A percentile compares a stretch with the other conserved stretches of the same genome.
phyloP scores from a whole-genome alignment of 2,888 invertebrate genomes.

The Tachina fera region DNA sequence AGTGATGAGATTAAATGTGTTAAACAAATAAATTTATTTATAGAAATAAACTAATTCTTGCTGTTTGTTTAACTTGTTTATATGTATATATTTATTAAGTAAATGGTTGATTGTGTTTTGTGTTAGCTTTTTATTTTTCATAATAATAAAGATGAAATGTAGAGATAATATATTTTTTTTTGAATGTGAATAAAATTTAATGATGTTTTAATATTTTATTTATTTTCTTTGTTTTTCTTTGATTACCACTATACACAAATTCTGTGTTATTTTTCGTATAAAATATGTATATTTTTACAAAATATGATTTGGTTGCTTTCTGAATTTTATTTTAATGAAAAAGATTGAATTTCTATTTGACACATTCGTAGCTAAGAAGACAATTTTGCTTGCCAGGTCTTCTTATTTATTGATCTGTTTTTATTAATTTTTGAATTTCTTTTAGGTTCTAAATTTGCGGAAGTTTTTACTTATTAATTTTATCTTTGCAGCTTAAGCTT shows the following conservation, averaged over 20 bases:
- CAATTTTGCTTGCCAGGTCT: constrained; percentile 14
- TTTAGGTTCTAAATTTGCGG: constrained; percentile 44
- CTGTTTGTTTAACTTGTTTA: constrained; percentile 19
- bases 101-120: constrained; percentile 18
- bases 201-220: constrained; percentile 10
- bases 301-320: constrained; percentile 66
- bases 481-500: background rate
- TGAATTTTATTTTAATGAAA: constrained; percentile 27
- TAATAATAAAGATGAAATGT: constrained; percentile 41
- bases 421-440: constrained; percentile 20
- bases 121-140: constrained; percentile 21
- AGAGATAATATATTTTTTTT: constrained; percentile 21
- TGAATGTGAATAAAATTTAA: constrained; percentile 38
- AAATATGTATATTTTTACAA: constrained; percentile 71
- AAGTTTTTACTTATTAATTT: constrained; percentile 42
- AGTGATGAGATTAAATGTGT: constrained; percentile 34
- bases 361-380: constrained; percentile 69
- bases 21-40: constrained; percentile 14
- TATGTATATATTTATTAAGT: constrained; percentile 14
- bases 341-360: constrained; percentile 70
- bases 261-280: constrained; percentile 52
- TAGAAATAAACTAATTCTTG: constrained; percentile 5
- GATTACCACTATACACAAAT: constrained; percentile 2
- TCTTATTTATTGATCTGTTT: constrained; percentile 59
- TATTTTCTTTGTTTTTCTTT: background rate